Evolutionary conservation across 2,888 invertebrate genomes (phyloP), one percentile per base, ranked within the genome.

Genomic region (Rhaphigaster nebulosa): DNA sequence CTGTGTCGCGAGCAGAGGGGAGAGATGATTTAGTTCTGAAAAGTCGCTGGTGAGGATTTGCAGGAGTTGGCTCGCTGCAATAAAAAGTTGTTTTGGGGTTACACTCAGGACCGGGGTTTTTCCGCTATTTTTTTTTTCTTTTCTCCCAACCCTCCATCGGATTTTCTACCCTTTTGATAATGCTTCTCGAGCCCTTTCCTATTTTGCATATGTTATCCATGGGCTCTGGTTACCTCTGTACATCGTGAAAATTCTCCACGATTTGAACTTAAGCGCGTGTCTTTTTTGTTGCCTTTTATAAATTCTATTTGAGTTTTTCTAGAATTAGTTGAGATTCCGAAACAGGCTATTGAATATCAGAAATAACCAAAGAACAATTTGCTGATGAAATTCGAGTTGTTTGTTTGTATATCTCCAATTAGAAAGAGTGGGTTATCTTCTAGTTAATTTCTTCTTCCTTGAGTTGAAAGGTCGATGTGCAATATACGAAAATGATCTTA

Each of bases 21-120:
- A 26, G 84, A 13, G 45, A 50, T 84, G 84, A 84, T 84, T 84
- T 50, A 84, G 45, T 50, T 50, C 84, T 50, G 5, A 84, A 84
- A 84, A 84, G 26, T 41, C n/a, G 3, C 26, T n/a, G 3, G 26
- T n/a, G 84, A 84, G 84, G 84, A 84, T 84, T 84, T 84, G 84
- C 84, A 45, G n/a, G 45, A 84, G 45, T 45, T 84, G 84, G 84
- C 26, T 45, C 41, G n/a, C 84, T 45, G 84, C 84, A 84, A 84
- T 84, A 84, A 84, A 84, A 84, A 84, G 45, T 84, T 84, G 84
- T 84, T 84, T 45, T 45, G 84, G 84, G 84, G 84, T 45, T 84
- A 84, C 45, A 84, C n/a, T 84, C 84, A 13, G 45, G 84, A n/a
- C 45, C n/a, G 45, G 0, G 18, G n/a, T 45, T 84, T 84, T 84